phyloP scores from a whole-genome alignment of 2,888 invertebrate genomes.

The Sphaeridia pumilis region DNA sequence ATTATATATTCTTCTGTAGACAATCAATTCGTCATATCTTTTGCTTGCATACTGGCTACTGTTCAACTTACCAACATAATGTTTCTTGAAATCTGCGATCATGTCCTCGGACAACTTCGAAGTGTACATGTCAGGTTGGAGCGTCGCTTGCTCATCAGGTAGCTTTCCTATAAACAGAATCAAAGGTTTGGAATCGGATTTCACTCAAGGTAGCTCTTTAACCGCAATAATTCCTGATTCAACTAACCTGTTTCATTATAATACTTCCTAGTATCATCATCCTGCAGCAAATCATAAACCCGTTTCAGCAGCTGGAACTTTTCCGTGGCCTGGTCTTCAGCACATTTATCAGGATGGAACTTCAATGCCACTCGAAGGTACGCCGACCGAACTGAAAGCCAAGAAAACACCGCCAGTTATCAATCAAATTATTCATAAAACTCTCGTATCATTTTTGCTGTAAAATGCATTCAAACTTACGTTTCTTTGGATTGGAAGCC shows the following conservation, averaged over 20 bases:
- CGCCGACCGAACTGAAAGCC: constrained; percentile 24
- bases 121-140: constrained; percentile 16
- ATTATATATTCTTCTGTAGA: neutral
- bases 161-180: constrained; percentile 22
- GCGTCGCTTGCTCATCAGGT: constrained; percentile 27
- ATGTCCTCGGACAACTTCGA: constrained; percentile 22
- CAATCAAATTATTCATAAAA: neutral
- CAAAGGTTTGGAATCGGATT: neutral
- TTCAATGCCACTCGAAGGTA: constrained; percentile 29
- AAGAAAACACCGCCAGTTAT: neutral
- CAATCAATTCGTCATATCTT: neutral
- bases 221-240: neutral
- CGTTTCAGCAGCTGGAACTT: constrained; percentile 31
- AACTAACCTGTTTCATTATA: constrained; percentile 32
- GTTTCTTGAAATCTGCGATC: constrained; percentile 28
- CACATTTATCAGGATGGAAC: constrained; percentile 32
- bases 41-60: too few relatives aligned
- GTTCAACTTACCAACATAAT: constrained; percentile 18
- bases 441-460: neutral
- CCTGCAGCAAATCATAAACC: constrained; percentile 29
- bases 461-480: constrained; percentile 9
- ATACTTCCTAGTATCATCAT: constrained; percentile 26
- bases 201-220: neutral
- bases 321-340: constrained; percentile 25
- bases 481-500: constrained; percentile 22